These are phyloP conservation scores for Rhinichthys klamathensis DNA, from an alignment of 2,113 vertebrate genomes.

Conservation along the genomic window DNA sequence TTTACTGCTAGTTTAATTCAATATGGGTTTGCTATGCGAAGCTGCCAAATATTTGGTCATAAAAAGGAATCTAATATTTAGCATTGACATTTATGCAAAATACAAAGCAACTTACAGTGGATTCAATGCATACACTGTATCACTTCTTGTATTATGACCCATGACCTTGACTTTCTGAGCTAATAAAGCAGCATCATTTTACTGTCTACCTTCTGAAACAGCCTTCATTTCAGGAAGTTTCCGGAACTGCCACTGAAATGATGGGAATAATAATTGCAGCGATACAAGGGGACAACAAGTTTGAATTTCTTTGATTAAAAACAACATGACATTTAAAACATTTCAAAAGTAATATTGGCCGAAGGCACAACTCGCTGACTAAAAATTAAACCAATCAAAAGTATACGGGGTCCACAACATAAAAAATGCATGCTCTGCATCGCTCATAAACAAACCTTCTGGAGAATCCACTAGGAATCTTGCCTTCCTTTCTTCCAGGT, in stretches of 20 bases:
- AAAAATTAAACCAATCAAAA: conserved; percentile 19
- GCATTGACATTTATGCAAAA: no score
- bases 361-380: not conserved
- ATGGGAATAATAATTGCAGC: not conserved
- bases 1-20: no score
- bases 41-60: not conserved
- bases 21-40: not conserved
- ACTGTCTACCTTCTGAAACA: not conserved
- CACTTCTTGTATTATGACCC: no score
- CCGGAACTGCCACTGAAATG: not conserved
- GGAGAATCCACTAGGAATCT: conserved; percentile 24
- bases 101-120: no score
- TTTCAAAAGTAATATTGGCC: not conserved
- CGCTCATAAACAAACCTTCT: conserved; percentile 46
- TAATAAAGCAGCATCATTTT: not conserved
- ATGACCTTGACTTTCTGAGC: no score
- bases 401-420: not conserved
- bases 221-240: not conserved
- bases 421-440: conserved; percentile 17
- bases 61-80: no score
- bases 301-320: not conserved
- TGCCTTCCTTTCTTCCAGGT: conserved; percentile 30
- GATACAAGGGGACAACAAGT: not conserved
- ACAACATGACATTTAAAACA: not conserved
- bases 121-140: no score